phyloP scores from a whole-genome alignment of 2,888 invertebrate genomes.

The Notodonta ziczac region DNA sequence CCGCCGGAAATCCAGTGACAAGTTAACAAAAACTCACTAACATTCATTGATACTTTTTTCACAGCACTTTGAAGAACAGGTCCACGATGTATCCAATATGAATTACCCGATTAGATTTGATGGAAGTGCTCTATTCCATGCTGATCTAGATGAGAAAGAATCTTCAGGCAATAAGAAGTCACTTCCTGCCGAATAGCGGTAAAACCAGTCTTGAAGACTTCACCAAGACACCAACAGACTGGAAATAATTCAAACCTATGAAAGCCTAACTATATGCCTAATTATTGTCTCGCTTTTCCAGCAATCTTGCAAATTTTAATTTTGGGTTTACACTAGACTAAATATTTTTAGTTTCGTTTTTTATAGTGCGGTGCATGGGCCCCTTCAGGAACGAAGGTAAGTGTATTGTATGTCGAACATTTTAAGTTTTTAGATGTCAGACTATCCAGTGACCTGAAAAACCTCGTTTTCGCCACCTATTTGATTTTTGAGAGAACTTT shows the following conservation, averaged over 20 bases:
- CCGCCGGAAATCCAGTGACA: constrained; percentile 81
- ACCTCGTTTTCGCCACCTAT: no score
- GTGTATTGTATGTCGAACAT: no score
- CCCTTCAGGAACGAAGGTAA: no score
- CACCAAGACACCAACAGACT: neutral
- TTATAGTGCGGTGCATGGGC: no score
- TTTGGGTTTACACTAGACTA: no score
- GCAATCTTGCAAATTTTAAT: no score
- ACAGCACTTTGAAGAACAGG: constrained; percentile 60
- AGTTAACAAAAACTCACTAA: constrained; percentile 77
- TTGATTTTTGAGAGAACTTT: no score
- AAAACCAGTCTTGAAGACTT: neutral
- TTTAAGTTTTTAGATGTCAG: no score
- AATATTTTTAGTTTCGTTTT: no score
- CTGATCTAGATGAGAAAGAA: constrained; percentile 6
- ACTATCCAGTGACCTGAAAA: no score
- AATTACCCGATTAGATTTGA: constrained; percentile 3
- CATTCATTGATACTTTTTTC: constrained; percentile 77
- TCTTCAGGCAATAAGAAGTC: neutral
- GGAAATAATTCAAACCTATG: neutral
- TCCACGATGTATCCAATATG: constrained; percentile 45
- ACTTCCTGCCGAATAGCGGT: neutral
- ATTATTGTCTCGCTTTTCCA: no score
- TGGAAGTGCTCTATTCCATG: neutral
- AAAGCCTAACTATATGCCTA: no score